Base-by-base conservation (phyloP, 2,113 vertebrate genomes). In the Callorhinus ursinus region DNA sequence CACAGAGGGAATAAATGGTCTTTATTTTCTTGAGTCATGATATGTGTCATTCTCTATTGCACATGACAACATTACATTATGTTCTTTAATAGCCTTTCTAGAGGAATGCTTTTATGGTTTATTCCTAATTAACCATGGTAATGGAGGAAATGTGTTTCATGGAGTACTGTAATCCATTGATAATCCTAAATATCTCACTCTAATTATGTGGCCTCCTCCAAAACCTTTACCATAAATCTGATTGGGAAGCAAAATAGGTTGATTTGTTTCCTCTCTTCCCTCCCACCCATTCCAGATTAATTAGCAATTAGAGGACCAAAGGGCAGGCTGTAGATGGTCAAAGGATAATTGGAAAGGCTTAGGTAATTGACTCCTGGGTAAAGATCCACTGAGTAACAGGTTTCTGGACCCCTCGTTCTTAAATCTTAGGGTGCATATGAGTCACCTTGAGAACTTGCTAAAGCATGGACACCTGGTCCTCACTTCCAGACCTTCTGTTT, bases 21-120 rank as follows among this genome's bases (percentile, higher is more conserved):
- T 93, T 67, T 81, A n/a, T 97, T 93, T 97, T 82, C 81, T 93
- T 90, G 93, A 86, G 69, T 61, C 82, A 55, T 82, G 90, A 94
- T 95, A 26, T 90, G 85, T 93, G 85, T 80, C 71, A 82, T 95
- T 97, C 24, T 85, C 87, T 93, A 67, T 91, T 92, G 90, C 90
- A 94, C 72, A 59, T 53, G 76, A 85, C 94, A 90, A 55, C 57
- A 28, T 93, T 85, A 57, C n/a, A 86, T 87, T 97, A 67, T 91
- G 65, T 61, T 87, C 94, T 96, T 94, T 81, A 98, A 96, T 96
- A 96, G 87, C 67, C 57, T 96, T 97, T 94, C 97, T 92, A 80
- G 71, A 93, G 55, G 53, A 96, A 89, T 84, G 79, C 74, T 93
- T 95, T 96, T 89, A 95, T 84, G 92, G 67, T 63, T 72, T 59